Conservation (phyloP, 2,797 vertebrate genomes). For the Spondyliosoma cantharus region DNA sequence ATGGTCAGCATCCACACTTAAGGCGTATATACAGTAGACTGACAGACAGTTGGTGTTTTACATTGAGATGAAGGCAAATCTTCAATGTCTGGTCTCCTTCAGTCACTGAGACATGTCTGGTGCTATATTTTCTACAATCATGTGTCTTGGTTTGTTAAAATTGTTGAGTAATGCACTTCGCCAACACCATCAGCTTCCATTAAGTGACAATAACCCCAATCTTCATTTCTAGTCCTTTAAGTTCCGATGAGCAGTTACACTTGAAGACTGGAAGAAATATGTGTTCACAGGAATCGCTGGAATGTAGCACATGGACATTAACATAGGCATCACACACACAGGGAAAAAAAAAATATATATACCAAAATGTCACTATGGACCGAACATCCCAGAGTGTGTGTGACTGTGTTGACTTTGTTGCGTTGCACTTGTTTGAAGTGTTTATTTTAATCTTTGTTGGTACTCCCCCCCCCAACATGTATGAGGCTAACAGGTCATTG, state of each 20-base stretch:
- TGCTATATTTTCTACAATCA: neutral
- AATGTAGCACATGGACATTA: conserved; percentile 43
- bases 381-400: too few species aligned
- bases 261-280: conserved; percentile 20
- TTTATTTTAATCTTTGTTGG: too few species aligned
- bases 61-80: neutral
- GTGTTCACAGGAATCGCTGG: conserved; percentile 38
- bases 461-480: too few species aligned
- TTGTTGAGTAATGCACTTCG: neutral
- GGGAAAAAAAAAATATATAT: too few species aligned
- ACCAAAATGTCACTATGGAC: too few species aligned
- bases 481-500: neutral
- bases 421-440: too few species aligned
- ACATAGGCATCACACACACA: too few species aligned
- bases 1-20: neutral
- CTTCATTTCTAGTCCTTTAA: neutral
- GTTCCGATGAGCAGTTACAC: neutral
- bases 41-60: neutral
- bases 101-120: neutral
- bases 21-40: neutral
- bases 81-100: neutral
- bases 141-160: conserved; percentile 10
- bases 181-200: neutral
- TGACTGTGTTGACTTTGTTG: too few species aligned
- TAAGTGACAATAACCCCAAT: neutral